A percentile compares a stretch with the other conserved stretches of the same genome.
These are phyloP conservation scores for Stenurella melanura DNA, from an alignment of 2,888 invertebrate genomes.

Conservation along the genomic window DNA sequence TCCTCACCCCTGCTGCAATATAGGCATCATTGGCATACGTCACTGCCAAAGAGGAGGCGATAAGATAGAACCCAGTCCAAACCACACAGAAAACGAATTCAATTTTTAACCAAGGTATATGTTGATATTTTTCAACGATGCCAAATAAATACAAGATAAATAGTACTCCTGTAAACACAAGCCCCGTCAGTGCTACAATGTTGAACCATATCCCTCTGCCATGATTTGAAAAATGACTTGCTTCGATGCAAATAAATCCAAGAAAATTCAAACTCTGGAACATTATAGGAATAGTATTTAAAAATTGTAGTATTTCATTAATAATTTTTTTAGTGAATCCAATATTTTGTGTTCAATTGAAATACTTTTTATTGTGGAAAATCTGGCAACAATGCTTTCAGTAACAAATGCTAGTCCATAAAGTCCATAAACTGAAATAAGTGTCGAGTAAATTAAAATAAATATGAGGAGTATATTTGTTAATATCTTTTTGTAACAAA, in stretches of 20 bases:
- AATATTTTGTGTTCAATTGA: too few species aligned
- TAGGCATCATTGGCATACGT: slow-evolving; percentile 78
- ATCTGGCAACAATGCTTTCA: too few species aligned
- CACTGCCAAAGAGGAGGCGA: slow-evolving; percentile 83
- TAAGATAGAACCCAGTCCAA: slow-evolving; percentile 85
- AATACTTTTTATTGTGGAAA: too few species aligned
- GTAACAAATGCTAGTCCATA: too few species aligned
- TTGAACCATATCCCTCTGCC: slow-evolving; percentile 84
- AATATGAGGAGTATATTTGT: too few species aligned
- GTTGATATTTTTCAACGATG: slow-evolving; percentile 88
- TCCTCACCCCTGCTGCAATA: slow-evolving; percentile 84
- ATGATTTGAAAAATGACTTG: slow-evolving; percentile 69
- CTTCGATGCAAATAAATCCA: slow-evolving; percentile 88
- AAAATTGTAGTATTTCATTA: too few species aligned
- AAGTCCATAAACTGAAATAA: too few species aligned
- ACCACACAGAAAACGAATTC: slow-evolving; percentile 85
- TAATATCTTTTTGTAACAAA: too few species aligned
- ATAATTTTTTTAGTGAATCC: too few species aligned
- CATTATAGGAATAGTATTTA: too few species aligned
- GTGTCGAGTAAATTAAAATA: too few species aligned
- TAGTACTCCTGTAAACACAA: slow-evolving; percentile 89
- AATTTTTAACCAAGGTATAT: slow-evolving; percentile 90
- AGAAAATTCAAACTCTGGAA: slow-evolving; percentile 81
- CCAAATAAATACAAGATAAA: slow-evolving; percentile 89
- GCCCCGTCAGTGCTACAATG: slow-evolving; percentile 87